These are phyloP conservation scores for Euzetes globulus DNA, from an alignment of 2,888 invertebrate genomes.

Conservation along the genomic window DNA sequence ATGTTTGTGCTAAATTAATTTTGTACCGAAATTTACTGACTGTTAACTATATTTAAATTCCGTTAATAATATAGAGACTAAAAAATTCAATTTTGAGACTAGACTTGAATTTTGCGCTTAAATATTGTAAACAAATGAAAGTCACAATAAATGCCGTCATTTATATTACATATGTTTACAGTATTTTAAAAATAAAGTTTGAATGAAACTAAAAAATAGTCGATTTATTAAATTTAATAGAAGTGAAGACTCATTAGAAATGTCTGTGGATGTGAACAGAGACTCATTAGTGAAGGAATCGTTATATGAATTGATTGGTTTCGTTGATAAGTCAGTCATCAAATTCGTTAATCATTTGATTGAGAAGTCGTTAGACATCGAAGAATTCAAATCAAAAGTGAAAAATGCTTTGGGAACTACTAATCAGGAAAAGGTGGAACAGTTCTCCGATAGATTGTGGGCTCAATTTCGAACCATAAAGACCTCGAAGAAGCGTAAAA, in stretches of 20 bases:
- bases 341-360: conserved; percentile 9
- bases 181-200: no score
- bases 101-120: background rate
- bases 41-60: no score
- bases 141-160: background rate
- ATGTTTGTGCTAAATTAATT: no score
- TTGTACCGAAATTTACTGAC: no score
- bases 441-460: background rate
- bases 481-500: background rate
- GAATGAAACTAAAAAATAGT: background rate
- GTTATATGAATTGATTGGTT: conserved; percentile 11
- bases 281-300: background rate
- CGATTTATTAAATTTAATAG: background rate
- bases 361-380: background rate
- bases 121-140: background rate
- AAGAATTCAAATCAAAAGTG: background rate
- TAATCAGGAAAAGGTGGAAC: background rate
- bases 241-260: background rate
- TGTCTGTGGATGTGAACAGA: background rate
- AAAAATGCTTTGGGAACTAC: background rate
- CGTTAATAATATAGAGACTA: no score
- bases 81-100: no score
- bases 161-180: background rate
- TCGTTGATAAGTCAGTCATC: background rate
- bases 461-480: background rate